Base-by-base conservation (phyloP, 2,797 vertebrate genomes). In the Selene dorsalis region DNA sequence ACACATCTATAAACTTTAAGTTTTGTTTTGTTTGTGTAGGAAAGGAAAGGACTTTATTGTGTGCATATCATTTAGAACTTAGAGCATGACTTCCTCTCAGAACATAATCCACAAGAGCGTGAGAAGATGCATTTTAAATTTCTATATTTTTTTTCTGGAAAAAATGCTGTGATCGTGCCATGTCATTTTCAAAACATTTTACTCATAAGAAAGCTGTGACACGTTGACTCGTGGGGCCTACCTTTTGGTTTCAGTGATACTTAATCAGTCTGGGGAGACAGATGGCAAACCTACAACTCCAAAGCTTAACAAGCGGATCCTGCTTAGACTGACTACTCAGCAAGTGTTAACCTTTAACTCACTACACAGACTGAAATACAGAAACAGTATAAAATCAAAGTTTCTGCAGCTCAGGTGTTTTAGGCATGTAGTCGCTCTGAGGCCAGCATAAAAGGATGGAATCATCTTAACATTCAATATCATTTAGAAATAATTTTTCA, bases 211-310 rank as follows among this genome's bases (percentile, higher is more conserved):
- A 65, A 11, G 24, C 20, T 53, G n/a, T 55, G 58, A 50, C 35
- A 68, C n/a, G n/a, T 28, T 45, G 60, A 41, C 65, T 56, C 12
- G 59, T 2, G 17, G 22, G 63, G 24, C 8, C 20, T 57, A 68
- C 58, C 22, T 64, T 79, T 84, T 65, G 60, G 39, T 74, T 78
- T 84, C 52, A 59, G 38, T 81, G 80, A 84, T 55, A 86, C 30
- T 73, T 84, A 77, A 84, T 85, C 75, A 65, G 75, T 59, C 72
- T 81, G 41, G 41, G 14, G 9, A 63, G 73, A 88, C 91, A 92
- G 91, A 92, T 92, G 91, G 91, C 73, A 78, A 78, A 73, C 77
- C 41, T 47, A 41, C 56, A 71, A 62, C 68, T 62, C 73, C 66
- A 61, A n/a, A 73, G 83, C 80, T 84, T 81, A 73, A 77, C 35